These are phyloP conservation scores for Actinopyga echinites DNA, from an alignment of 53 echinoderm and acorn worm species.

Conservation along the genomic window DNA sequence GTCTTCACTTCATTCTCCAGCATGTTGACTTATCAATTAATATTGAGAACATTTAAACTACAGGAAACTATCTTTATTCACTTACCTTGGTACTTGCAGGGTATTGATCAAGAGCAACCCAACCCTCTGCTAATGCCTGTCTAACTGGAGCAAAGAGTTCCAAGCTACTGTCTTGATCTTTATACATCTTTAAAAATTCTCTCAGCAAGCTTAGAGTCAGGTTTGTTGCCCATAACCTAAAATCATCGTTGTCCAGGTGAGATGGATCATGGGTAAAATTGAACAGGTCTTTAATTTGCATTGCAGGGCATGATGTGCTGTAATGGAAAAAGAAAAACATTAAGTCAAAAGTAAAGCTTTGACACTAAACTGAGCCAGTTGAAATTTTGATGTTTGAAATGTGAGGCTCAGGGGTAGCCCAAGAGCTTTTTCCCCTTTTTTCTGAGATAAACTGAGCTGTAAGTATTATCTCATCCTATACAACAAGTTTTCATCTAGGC, in stretches of 20 bases:
- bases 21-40: too few species aligned
- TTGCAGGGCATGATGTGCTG: background rate
- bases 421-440: too few species aligned
- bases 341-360: too few species aligned
- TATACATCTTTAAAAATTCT: conserved; percentile 70
- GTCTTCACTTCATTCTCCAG: too few species aligned
- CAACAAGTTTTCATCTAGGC: too few species aligned
- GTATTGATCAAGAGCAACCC: conserved; percentile 55
- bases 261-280: background rate
- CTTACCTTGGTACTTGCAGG: conserved; percentile 69
- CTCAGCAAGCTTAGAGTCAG: conserved; percentile 63
- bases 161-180: conserved; percentile 56
- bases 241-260: conserved; percentile 70
- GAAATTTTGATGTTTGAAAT: too few species aligned
- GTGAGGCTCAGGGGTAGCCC: too few species aligned
- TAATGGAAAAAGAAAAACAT: background rate
- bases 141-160: conserved; percentile 77
- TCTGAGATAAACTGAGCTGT: too few species aligned
- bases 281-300: conserved; percentile 16
- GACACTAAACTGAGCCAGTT: too few species aligned
- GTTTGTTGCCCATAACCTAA: conserved; percentile 66
- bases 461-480: too few species aligned
- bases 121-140: conserved; percentile 32
- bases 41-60: background rate
- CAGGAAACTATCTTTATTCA: background rate